Conservation (phyloP, 2,888 invertebrate species). For the Tryphoninae sp. region DNA sequence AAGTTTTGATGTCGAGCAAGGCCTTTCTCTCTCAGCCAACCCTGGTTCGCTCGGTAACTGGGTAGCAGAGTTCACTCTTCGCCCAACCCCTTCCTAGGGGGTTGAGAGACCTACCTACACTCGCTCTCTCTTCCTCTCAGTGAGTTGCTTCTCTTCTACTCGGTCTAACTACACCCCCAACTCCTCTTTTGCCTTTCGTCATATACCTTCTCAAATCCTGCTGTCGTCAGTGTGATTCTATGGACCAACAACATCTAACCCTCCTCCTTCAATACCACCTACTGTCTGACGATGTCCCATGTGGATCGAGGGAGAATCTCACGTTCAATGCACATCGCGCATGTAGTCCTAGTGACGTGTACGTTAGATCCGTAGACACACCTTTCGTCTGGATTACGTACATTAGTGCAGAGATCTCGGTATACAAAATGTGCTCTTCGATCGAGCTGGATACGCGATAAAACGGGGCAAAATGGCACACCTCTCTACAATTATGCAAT, state of each 20-base stretch:
- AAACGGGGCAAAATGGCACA: not conserved
- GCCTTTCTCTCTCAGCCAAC: conserved; percentile 60
- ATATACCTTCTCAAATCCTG: conserved; percentile 27
- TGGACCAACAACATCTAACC: conserved; percentile 24
- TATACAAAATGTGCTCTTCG: not conserved
- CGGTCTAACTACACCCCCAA: conserved; percentile 39
- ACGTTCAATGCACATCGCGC: conserved; percentile 33
- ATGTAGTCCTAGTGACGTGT: conserved; percentile 19
- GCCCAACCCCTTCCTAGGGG: conserved; percentile 38
- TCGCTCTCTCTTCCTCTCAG: conserved; percentile 59
- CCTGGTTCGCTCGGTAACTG: conserved; percentile 41
- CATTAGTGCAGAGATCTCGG: conserved; percentile 7
- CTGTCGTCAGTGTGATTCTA: conserved; percentile 52
- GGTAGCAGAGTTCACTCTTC: conserved; percentile 40
- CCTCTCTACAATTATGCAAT: not conserved
- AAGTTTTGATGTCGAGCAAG: conserved; percentile 77
- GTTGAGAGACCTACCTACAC: conserved; percentile 34
- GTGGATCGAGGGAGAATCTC: conserved; percentile 42
- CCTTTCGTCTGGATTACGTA: conserved; percentile 21
- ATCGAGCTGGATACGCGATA: not conserved
- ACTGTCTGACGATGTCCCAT: conserved; percentile 42
- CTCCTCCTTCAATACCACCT: conserved; percentile 50
- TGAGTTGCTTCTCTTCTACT: conserved; percentile 56
- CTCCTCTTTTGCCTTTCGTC: conserved; percentile 37
- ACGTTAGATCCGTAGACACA: conserved; percentile 30